Conservation (phyloP, 1,140 invertebrate species). For the Ostrea denselamellosa region DNA sequence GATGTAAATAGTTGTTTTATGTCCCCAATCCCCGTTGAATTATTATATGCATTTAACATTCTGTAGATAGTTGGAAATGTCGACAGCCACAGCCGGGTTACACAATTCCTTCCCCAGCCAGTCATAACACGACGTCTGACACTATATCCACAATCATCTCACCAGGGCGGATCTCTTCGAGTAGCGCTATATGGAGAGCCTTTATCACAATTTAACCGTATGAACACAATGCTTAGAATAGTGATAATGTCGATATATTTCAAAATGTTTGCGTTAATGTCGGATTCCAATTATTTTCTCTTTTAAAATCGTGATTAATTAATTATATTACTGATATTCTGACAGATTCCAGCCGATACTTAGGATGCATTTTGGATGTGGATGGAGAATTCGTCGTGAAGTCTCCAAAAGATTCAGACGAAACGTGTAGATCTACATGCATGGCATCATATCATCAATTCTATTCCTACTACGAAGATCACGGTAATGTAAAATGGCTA, state of each 20-base stretch:
- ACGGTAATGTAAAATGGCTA: background rate
- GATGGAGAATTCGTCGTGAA: background rate
- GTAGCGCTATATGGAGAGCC: background rate
- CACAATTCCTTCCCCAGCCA: background rate
- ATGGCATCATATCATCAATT: background rate
- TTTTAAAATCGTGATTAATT: background rate
- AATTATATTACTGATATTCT: background rate
- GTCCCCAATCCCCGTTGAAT: too few species aligned
- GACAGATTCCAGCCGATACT: background rate
- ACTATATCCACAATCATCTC: background rate
- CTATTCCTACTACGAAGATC: slow-evolving; percentile 18
- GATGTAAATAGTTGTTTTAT: too few species aligned
- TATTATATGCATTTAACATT: background rate
- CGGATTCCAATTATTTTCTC: background rate
- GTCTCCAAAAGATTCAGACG: background rate
- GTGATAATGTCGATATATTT: too few species aligned
- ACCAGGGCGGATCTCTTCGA: background rate
- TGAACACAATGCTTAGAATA: background rate
- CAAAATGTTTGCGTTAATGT: too few species aligned
- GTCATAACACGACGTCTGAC: background rate
- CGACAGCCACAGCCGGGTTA: background rate
- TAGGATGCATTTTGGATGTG: background rate
- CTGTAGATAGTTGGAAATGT: background rate
- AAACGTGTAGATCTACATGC: background rate
- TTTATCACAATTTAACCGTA: background rate